phyloP scores from a whole-genome alignment of 2,888 invertebrate species.

The Oscheius sp. region DNA sequence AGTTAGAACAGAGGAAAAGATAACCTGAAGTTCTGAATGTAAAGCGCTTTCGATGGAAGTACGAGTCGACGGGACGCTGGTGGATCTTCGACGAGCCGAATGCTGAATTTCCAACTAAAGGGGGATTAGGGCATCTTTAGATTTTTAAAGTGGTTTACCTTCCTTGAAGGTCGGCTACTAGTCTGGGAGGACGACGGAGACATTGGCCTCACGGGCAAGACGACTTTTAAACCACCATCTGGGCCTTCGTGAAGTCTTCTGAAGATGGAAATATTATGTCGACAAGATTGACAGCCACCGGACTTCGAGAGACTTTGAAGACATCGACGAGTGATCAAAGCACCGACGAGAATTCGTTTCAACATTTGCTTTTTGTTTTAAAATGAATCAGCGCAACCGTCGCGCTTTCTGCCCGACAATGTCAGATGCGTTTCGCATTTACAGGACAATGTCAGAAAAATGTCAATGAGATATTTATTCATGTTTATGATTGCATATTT shows the following conservation, averaged over 20 bases:
- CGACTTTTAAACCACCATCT: not conserved
- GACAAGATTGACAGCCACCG: not conserved
- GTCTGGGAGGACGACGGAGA: not conserved
- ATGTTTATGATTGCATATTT: no score
- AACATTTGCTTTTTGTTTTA: conserved; percentile 11
- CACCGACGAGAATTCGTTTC: not conserved
- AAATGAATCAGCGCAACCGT: conserved; percentile 25
- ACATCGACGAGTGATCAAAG: conserved; percentile 5
- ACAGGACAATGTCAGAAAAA: conserved; percentile 1
- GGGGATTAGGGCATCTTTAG: conserved; percentile 7
- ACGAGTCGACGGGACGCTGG: not conserved
- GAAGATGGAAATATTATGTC: not conserved
- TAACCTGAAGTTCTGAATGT: conserved; percentile 13
- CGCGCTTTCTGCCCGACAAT: not conserved
- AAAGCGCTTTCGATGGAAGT: conserved; percentile 7
- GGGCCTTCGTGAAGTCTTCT: not conserved
- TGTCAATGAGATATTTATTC: conserved; percentile 14
- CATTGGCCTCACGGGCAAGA: not conserved
- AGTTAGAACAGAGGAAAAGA: not conserved
- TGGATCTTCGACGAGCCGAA: not conserved
- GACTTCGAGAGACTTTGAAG: conserved; percentile 4
- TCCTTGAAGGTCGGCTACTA: not conserved
- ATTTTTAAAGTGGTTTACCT: not conserved
- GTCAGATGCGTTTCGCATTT: not conserved
- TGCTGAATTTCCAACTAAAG: not conserved